Base-by-base conservation (phyloP, 2,888 invertebrate genomes). In the Campoplex capitator region DNA sequence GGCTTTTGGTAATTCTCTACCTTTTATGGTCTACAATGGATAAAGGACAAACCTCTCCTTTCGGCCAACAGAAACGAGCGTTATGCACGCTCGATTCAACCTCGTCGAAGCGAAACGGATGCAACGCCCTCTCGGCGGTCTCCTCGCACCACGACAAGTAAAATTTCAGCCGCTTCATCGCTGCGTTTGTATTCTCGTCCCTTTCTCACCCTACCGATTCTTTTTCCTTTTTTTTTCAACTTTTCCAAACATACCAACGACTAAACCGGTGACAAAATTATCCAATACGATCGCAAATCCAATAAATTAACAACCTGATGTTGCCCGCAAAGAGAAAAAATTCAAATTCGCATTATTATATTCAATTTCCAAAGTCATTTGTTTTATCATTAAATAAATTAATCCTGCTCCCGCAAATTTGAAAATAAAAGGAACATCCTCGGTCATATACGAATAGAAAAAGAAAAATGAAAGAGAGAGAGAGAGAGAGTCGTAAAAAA, bases 81-180 rank as follows among this genome's bases (percentile, higher is more conserved):
- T 92, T 92, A 91, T 91, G 88, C 91, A 91, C 92, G 91, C 89
- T 90, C 89, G 87, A 89, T 90, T 89, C 91, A 87, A 88, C 84
- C 76, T 65, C 71, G 83, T 75, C 54, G 75, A 74, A 84, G 75
- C 87, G 87, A 70, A 73, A 82, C 87, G 85, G 85, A 74, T 83
- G 80, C 88, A 84, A 83, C 84, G 76, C 79, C 76, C 56, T 83
- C 82, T 76, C 45, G 23, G 62, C 62, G 16, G 62, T 68, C 77
- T 73, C 68, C 62, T 83, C 79, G 79, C 81, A 38, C 83, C 58
- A 0, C 58, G 71, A 73, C 82, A 68, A 84, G 88, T 76, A 67
- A 78, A 73, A 75, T 77, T 76, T 82, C 74, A 67, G 23, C 2
- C 76, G 51, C 65, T 42, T 54, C 77, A 73, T 81, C 82, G 56